Evolutionary conservation across 2,113 vertebrate genomes (phyloP).

Genomic region (Craseonycteris thonglongyai): DNA sequence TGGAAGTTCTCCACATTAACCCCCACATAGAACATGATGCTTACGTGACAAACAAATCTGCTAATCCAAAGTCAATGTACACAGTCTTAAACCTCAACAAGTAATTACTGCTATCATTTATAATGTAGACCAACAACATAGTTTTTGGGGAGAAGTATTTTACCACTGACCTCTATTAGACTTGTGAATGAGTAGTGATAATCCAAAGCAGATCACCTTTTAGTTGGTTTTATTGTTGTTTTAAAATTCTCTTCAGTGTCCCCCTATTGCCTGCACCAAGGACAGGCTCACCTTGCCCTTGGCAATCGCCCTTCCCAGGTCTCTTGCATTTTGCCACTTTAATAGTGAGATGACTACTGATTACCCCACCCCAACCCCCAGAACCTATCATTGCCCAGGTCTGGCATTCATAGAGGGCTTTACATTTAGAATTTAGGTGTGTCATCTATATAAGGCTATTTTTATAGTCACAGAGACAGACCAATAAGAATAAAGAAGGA

Average conservation of each 20-base stretch:
- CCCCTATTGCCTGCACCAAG: neutral
- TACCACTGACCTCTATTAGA: neutral
- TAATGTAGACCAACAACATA: neutral
- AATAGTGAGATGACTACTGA: neutral
- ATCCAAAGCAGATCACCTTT: neutral
- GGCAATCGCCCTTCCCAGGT: neutral
- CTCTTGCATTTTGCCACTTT: neutral
- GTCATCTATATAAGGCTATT: neutral
- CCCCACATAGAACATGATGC: neutral
- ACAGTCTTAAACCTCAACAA: neutral
- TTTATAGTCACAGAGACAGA: neutral
- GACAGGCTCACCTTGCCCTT: neutral
- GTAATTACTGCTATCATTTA: neutral
- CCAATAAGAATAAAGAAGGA: neutral
- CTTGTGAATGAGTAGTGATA: neutral
- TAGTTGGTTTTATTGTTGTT: neutral
- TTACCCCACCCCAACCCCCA: no score
- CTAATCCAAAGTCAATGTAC: neutral
- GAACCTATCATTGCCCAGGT: neutral
- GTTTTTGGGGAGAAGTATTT: neutral
- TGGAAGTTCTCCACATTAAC: neutral
- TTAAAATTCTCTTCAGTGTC: neutral
- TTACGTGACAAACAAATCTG: neutral
- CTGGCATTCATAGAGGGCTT: neutral
- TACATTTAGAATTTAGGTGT: neutral